Percentiles rank a stretch among this genome's conserved stretches.
phyloP scores from a whole-genome alignment of 2,113 vertebrate species.

The Toxostoma redivivum region DNA sequence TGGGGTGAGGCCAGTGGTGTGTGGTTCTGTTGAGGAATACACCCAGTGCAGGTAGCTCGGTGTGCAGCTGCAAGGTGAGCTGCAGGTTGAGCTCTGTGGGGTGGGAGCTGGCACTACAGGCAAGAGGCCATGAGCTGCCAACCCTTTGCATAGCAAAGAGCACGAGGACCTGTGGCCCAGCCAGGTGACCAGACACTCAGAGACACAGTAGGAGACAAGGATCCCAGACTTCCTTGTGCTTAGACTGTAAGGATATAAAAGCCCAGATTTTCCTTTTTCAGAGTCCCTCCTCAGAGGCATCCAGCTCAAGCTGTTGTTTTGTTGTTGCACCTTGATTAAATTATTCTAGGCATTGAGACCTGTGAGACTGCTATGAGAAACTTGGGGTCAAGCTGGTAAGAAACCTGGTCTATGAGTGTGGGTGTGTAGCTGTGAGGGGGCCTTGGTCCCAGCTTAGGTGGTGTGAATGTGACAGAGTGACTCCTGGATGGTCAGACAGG shows the following conservation, averaged over 20 bases:
- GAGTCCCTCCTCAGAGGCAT: background rate
- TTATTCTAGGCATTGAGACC: background rate
- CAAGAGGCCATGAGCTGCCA: background rate
- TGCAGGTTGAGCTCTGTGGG: background rate
- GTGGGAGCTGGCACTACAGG: background rate
- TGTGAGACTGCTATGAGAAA: background rate
- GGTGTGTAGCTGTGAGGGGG: background rate
- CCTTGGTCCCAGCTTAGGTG: background rate
- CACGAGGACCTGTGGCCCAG: fast-evolving
- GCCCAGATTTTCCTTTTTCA: background rate
- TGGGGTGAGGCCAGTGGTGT: background rate
- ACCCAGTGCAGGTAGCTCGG: fast-evolving
- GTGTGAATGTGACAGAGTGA: background rate
- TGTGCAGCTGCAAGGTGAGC: background rate
- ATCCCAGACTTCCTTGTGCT: background rate
- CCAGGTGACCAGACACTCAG: background rate
- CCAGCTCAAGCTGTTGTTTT: background rate
- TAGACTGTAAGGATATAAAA: background rate
- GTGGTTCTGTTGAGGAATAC: background rate
- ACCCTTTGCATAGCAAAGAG: background rate
- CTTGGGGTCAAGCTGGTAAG: background rate
- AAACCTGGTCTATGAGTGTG: background rate
- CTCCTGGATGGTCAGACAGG: background rate
- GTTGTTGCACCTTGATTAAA: background rate
- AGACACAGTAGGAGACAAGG: background rate